Evolutionary conservation across 1,140 invertebrate genomes (phyloP), one percentile per base, ranked within the genome.

Genomic region (Scaptomyza pallida): DNA sequence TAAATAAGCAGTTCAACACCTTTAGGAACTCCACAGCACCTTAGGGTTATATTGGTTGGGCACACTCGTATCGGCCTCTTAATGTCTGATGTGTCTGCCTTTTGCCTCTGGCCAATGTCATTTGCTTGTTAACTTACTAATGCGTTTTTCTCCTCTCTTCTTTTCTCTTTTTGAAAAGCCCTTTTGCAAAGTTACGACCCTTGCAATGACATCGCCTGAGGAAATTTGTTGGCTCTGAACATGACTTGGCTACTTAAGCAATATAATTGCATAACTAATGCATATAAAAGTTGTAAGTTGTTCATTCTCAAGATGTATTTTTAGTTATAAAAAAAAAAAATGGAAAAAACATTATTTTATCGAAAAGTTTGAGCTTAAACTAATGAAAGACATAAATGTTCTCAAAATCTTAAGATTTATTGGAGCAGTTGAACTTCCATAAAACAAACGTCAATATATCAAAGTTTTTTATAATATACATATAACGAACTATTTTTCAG

Each of bases 91-190:
- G 33, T 57, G 55, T 74, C 60, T 56, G 74, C 5, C 55, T 56
- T 43, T 48, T 43, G 68, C 61, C 68, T 15, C 52, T 23, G 68
- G 60, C 57, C 65, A 56, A 21, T 33, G 33, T 45, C 51, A 30
- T 44, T 57, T 60, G 59, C 71, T 64, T 81, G 69, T 75, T 71
- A 74, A 78, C 77, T 70, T 70, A 82, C 81, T 88, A 86, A 86
- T 86, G 81, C 71, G 74, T 88, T 88, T 57, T 35, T 33, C 37
- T 19, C n/a, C n/a, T 16, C 10, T 5, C 13, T 10, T 16, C n/a
- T 1, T 37, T 16, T 54, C 6, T 1, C 9, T 12, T 19, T 41
- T 12, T 41, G 23, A 21, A 37, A 48, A 37, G 17, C 33, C 45
- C 37, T 15, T n/a, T 44, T 26, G 17, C 0, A 30, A 21, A 30